Conservation (phyloP, 2,113 vertebrate species). For the Haliaeetus leucogaster region DNA sequence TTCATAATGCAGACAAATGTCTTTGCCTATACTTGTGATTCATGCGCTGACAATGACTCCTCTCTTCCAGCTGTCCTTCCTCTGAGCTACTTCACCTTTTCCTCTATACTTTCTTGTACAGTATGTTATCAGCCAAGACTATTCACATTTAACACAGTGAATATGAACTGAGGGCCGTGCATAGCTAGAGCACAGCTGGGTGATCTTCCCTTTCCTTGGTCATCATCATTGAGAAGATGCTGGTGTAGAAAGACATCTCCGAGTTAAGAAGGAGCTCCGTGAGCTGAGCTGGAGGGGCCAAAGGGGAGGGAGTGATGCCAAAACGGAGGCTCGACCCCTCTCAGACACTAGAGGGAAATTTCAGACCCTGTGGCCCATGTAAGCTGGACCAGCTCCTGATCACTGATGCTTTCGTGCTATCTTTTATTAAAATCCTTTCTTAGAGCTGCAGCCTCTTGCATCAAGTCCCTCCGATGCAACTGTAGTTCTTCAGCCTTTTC, state of each 20-base stretch:
- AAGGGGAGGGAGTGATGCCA: background rate
- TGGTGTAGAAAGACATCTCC: background rate
- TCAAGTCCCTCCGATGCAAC: background rate
- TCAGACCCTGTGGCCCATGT: background rate
- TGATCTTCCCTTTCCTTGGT: background rate
- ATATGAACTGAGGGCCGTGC: background rate
- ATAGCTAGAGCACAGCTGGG: background rate
- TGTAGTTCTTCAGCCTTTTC: background rate
- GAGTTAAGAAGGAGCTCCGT: background rate
- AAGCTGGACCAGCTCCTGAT: background rate
- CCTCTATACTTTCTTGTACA: background rate
- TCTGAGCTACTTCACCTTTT: background rate
- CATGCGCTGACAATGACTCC: background rate
- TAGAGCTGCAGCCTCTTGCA: background rate
- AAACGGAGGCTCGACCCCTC: background rate
- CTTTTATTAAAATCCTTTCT: background rate
- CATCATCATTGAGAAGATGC: accelerated
- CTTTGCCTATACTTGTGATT: background rate
- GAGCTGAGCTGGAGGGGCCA: background rate
- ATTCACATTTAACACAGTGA: background rate
- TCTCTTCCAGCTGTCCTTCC: background rate
- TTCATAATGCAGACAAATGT: background rate
- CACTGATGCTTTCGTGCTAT: background rate
- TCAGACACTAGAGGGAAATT: background rate
- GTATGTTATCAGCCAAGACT: background rate